Percentiles rank a stretch among this genome's conserved stretches.
Conservation (phyloP, 1,140 invertebrate species). For the Polyergus mexicanus region DNA sequence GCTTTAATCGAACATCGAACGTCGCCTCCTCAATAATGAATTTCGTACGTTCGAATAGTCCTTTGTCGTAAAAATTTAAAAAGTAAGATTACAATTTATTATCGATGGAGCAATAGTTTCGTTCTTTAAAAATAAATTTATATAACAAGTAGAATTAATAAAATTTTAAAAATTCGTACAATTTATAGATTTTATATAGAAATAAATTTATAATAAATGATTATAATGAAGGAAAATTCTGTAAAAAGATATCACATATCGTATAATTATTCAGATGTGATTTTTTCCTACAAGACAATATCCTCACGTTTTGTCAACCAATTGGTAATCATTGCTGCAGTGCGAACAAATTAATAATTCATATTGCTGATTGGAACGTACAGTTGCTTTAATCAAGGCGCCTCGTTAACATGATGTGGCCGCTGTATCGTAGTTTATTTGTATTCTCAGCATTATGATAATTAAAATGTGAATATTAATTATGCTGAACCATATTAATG, state of each 20-base stretch:
- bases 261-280: not conserved
- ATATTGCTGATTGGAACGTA: conserved; percentile 60
- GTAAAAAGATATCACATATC: not conserved
- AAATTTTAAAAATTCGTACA: not conserved
- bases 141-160: not conserved
- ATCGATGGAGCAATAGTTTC: not conserved
- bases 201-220: not conserved
- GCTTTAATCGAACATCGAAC: not conserved
- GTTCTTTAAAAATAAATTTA: not conserved
- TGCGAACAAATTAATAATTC: conserved; percentile 52
- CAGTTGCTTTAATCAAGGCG: conserved; percentile 45
- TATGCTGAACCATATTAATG: not conserved
- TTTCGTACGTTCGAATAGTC: not conserved
- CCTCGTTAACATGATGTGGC: conserved; percentile 33
- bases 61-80: not conserved
- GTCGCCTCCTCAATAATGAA: not conserved
- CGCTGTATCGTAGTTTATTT: conserved; percentile 44
- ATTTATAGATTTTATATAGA: too few species aligned
- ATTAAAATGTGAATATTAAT: conserved; percentile 45
- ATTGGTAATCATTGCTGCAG: conserved; percentile 9
- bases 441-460: conserved; percentile 36
- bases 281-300: not conserved
- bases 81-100: not conserved
- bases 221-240: not conserved
- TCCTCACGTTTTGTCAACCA: not conserved